phyloP scores from a whole-genome alignment of 2,113 vertebrate species.

The Nettapus auritus region DNA sequence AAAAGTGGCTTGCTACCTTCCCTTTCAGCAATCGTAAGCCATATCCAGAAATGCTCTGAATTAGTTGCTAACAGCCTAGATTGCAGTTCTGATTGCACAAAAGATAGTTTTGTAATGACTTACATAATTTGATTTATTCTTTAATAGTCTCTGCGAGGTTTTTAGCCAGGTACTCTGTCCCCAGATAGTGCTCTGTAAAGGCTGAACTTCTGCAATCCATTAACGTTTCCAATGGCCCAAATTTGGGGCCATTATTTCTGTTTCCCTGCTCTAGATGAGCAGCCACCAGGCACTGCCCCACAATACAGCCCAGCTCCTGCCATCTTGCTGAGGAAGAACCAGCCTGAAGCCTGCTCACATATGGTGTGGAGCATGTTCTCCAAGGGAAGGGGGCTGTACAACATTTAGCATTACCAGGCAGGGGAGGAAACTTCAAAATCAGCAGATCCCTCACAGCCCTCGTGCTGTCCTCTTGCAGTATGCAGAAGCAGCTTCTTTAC shows the following conservation, averaged over 20 bases:
- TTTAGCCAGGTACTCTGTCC: background rate
- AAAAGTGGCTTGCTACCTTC: background rate
- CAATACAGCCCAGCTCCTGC: background rate
- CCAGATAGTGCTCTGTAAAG: background rate
- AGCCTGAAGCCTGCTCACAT: background rate
- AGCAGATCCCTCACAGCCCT: background rate
- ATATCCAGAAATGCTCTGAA: background rate
- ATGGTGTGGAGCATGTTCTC: background rate
- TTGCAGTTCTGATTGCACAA: background rate
- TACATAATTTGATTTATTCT: constrained; percentile 15
- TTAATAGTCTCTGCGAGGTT: background rate
- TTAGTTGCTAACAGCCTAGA: background rate
- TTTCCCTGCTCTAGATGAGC: background rate
- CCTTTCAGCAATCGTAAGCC: background rate
- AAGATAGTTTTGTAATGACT: background rate
- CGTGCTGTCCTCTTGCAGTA: background rate
- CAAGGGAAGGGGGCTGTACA: background rate
- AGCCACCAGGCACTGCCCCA: background rate
- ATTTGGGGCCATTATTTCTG: background rate
- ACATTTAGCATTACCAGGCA: background rate
- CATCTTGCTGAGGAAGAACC: background rate
- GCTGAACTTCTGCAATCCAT: background rate
- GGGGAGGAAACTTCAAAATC: background rate
- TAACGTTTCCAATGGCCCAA: background rate
- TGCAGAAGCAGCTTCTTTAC: background rate